These are phyloP conservation scores for Scaptomyza polygonia DNA, from an alignment of 2,888 invertebrate species.

Conservation along the genomic window DNA sequence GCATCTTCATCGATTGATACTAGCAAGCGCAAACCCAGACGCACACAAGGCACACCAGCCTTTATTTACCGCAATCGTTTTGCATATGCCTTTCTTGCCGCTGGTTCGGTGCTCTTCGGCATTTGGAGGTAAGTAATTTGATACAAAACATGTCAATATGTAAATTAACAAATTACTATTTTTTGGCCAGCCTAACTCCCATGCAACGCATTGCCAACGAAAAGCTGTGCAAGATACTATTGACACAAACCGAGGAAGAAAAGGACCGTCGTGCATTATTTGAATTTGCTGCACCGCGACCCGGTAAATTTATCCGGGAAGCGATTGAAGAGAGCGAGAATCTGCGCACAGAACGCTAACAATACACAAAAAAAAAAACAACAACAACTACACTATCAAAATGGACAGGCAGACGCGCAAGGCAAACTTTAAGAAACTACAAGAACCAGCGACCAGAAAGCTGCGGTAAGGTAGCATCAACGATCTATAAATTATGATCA, in stretches of 20 bases:
- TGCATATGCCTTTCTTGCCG: slow-evolving; percentile 84
- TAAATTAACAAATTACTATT: neutral
- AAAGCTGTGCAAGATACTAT: slow-evolving; percentile 46
- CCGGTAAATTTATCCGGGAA: slow-evolving; percentile 62
- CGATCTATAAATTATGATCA: neutral
- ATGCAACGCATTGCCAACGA: slow-evolving; percentile 69
- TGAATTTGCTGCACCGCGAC: slow-evolving; percentile 67
- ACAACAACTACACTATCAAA: neutral
- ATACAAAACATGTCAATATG: neutral
- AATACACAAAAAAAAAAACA: neutral
- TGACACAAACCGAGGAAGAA: slow-evolving; percentile 65
- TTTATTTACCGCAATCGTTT: slow-evolving; percentile 86
- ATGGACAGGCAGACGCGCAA: slow-evolving; percentile 80
- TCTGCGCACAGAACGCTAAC: slow-evolving; percentile 63
- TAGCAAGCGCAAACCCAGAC: slow-evolving; percentile 88
- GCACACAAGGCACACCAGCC: slow-evolving; percentile 88
- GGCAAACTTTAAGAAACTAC: slow-evolving; percentile 79
- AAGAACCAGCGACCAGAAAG: slow-evolving; percentile 58
- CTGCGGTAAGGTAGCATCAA: slow-evolving; percentile 73
- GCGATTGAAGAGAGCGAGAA: slow-evolving; percentile 71
- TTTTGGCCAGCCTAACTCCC: slow-evolving; percentile 71
- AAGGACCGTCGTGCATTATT: slow-evolving; percentile 74
- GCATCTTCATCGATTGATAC: slow-evolving; percentile 83
- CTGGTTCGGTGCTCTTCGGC: slow-evolving; percentile 79
- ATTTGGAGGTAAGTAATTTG: slow-evolving; percentile 71